These are phyloP conservation scores for Fragum sueziense DNA, from an alignment of 2,888 invertebrate species.

Conservation along the genomic window DNA sequence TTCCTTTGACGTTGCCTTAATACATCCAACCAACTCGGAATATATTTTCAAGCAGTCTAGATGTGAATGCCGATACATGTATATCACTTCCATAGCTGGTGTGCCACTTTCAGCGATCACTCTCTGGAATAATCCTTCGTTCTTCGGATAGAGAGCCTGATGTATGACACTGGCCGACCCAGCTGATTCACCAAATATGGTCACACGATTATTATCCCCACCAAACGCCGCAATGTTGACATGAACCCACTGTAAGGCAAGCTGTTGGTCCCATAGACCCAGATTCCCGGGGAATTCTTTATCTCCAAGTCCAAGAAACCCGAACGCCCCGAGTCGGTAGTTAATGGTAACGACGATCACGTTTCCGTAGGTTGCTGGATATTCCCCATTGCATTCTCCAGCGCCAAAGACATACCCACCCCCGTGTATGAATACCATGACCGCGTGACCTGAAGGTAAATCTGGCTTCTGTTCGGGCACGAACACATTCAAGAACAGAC, in stretches of 20 bases:
- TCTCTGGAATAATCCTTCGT: conserved; percentile 1
- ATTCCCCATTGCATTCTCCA: not conserved
- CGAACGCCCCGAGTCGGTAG: conserved; percentile 21
- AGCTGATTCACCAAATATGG: conserved; percentile 30
- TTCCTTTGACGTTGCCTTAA: not conserved
- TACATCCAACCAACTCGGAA: not conserved
- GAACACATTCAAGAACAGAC: conserved; percentile 19
- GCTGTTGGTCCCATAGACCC: conserved; percentile 33
- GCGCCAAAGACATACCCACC: conserved; percentile 1
- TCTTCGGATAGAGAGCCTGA: conserved; percentile 20
- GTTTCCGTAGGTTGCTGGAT: not conserved
- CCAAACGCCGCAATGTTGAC: conserved; percentile 19
- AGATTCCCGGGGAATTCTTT: conserved; percentile 21
- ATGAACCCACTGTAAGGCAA: conserved; percentile 22
- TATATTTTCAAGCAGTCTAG: not conserved
- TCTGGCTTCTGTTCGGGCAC: conserved; percentile 12
- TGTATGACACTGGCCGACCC: conserved; percentile 5
- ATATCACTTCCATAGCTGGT: not conserved
- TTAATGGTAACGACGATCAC: conserved; percentile 24
- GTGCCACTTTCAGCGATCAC: conserved; percentile 26
- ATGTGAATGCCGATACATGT: not conserved
- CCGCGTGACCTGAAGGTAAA: conserved; percentile 2
- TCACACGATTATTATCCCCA: conserved; percentile 20
- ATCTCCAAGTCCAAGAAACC: conserved; percentile 22
- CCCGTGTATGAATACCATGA: conserved; percentile 24